Evolutionary conservation across 2,113 vertebrate species (phyloP).

Genomic region (Climacteris rufus): DNA sequence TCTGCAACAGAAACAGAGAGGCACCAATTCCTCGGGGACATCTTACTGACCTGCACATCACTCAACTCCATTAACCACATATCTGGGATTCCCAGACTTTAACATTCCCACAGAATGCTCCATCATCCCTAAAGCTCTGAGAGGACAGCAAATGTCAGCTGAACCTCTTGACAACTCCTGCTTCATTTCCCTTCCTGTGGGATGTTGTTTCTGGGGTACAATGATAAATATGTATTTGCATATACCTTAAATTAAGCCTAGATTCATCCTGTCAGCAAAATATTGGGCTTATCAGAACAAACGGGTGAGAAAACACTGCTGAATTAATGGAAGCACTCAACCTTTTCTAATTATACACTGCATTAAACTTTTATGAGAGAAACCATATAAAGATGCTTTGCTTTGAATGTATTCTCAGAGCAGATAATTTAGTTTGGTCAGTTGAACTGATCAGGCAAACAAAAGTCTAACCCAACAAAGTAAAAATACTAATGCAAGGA

Average conservation of each 20-base stretch:
- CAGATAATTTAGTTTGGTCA: background rate
- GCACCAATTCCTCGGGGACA: background rate
- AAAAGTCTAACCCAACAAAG: background rate
- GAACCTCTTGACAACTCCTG: background rate
- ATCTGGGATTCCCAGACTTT: background rate
- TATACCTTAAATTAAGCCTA: background rate
- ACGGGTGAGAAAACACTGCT: background rate
- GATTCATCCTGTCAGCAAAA: background rate
- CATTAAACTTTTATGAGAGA: slow-evolving; percentile 29
- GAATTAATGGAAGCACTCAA: slow-evolving; percentile 31
- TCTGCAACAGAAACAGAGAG: background rate
- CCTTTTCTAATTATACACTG: slow-evolving; percentile 6
- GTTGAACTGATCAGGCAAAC: background rate
- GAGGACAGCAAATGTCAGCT: background rate
- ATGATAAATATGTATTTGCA: background rate
- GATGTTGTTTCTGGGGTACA: background rate
- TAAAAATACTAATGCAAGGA: background rate
- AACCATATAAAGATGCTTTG: background rate
- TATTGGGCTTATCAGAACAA: background rate
- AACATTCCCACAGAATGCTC: background rate
- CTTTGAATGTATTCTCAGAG: background rate
- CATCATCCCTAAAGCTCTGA: background rate
- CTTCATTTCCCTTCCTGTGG: background rate
- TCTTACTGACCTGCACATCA: background rate
- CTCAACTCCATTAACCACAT: background rate